Base-by-base conservation (phyloP, 2,797 vertebrate species). In the Catamblyrhynchus diadema region DNA sequence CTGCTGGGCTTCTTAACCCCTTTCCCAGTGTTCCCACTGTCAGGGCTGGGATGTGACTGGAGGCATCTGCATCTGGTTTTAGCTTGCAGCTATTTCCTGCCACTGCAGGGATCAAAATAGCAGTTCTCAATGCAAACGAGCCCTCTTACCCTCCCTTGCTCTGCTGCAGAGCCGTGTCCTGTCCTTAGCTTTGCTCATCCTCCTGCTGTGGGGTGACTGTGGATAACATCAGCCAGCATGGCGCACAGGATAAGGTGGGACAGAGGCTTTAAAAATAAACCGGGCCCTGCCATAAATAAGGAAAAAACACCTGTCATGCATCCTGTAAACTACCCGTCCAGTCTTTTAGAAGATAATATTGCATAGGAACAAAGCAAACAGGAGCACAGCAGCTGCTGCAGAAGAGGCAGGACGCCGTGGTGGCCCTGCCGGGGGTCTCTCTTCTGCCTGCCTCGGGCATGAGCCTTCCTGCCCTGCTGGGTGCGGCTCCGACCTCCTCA, bases 71-170 rank as follows among this genome's bases (percentile, higher is more conserved):
- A 4, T 47, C 81, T 88, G 69, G 47, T 65, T 88, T 94, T 86
- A 90, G 83, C 88, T 90, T 75, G 44, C 64, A 80, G 81, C 79
- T 93, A 80, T 86, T 96, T 96, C 89, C 94, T 96, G 65, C 65
- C 27, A 6, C 88, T 42, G 60, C 70, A 65, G 71, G 18, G 48
- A 84, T 81, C 45, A 27, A 64, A 91, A 79, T 53, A 95, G 47
- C 86, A n/a, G 86, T 64, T 82, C 64, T 82, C 24, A 7, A 71
- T 39, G 74, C 79, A 91, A 75, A 95, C 4, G 33, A 85, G 54
- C 41, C 62, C 32, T 67, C 56, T 65, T 73, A 60, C 23, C 44
- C 78, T 90, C 42, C 39, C 25, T 64, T 25, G 50, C 66, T 83
- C 32, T 59, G 66, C 69, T 60, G 74, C 70, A 67, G 62, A 95